phyloP scores from a whole-genome alignment of 2,113 vertebrate genomes.

The Ammodramus savannarum region DNA sequence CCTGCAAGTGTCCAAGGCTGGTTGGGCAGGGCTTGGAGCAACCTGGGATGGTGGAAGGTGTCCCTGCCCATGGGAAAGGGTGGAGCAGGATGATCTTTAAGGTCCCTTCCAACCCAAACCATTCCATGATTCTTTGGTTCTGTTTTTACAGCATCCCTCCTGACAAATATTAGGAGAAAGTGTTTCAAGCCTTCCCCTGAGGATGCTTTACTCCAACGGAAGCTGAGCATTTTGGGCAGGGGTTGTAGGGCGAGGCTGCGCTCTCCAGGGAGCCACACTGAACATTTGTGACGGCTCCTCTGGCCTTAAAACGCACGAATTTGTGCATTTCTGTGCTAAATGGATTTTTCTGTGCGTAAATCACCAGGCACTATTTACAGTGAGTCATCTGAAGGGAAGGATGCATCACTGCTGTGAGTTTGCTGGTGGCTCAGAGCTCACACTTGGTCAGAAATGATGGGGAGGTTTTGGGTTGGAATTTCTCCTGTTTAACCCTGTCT shows the following conservation, averaged over 20 bases:
- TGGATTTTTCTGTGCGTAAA: neutral
- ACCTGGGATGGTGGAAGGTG: neutral
- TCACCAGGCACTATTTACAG: neutral
- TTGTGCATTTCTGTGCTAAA: neutral
- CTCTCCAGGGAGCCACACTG: neutral
- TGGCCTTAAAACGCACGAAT: fast-evolving
- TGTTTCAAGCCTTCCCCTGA: neutral
- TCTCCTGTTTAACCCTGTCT: neutral
- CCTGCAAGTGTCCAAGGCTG: neutral
- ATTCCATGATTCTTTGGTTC: neutral
- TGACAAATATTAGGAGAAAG: neutral
- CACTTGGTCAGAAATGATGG: neutral
- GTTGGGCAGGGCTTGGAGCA: neutral
- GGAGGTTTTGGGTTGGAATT: neutral
- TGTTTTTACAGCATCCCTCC: neutral
- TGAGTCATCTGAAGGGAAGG: constrained; percentile 38
- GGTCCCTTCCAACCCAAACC: neutral
- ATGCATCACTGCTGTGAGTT: neutral
- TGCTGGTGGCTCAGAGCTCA: neutral
- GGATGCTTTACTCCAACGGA: neutral
- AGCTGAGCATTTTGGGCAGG: neutral
- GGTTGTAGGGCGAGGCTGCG: constrained; percentile 9
- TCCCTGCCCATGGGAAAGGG: neutral
- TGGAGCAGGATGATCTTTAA: neutral
- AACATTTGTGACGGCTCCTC: neutral